Conservation (phyloP, 2,888 invertebrate species). For the Chalcis sispes region DNA sequence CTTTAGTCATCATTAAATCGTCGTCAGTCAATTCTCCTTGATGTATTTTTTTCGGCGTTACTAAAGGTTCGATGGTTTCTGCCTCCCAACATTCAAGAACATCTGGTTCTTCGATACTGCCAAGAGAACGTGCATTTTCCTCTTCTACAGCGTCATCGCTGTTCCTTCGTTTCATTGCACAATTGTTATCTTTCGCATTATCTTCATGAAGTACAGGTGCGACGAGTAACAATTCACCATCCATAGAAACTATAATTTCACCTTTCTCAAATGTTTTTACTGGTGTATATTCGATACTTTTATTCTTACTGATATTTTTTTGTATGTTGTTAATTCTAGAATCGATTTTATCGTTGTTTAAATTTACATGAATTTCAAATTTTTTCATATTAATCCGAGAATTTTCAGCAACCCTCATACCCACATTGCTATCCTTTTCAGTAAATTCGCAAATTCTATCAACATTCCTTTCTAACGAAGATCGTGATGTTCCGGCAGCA, state of each 20-base stretch:
- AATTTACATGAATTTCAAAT: background rate
- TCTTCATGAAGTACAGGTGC: slow-evolving; percentile 43
- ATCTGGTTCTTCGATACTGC: slow-evolving; percentile 75
- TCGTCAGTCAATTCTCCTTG: slow-evolving; percentile 58
- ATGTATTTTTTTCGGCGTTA: slow-evolving; percentile 63
- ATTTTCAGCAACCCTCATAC: slow-evolving; percentile 75
- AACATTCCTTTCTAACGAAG: slow-evolving; percentile 39
- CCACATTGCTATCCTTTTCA: slow-evolving; percentile 73
- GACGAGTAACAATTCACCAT: slow-evolving; percentile 70
- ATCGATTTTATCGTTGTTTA: background rate
- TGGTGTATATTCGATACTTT: slow-evolving; percentile 20
- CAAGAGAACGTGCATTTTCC: slow-evolving; percentile 62
- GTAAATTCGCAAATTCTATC: slow-evolving; percentile 70
- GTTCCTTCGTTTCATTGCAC: slow-evolving; percentile 40
- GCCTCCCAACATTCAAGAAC: slow-evolving; percentile 77
- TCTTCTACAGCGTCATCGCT: slow-evolving; percentile 55
- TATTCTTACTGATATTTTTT: slow-evolving; percentile 17
- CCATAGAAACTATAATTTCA: slow-evolving; percentile 71
- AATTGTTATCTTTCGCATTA: background rate
- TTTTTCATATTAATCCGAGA: slow-evolving; percentile 67
- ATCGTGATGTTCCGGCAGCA: background rate
- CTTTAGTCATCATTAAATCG: slow-evolving; percentile 35
- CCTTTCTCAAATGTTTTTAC: slow-evolving; percentile 72
- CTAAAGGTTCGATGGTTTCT: slow-evolving; percentile 70
- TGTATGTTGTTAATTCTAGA: background rate